These are phyloP conservation scores for Diadophis punctatus DNA, from an alignment of 2,113 vertebrate genomes.

Conservation along the genomic window DNA sequence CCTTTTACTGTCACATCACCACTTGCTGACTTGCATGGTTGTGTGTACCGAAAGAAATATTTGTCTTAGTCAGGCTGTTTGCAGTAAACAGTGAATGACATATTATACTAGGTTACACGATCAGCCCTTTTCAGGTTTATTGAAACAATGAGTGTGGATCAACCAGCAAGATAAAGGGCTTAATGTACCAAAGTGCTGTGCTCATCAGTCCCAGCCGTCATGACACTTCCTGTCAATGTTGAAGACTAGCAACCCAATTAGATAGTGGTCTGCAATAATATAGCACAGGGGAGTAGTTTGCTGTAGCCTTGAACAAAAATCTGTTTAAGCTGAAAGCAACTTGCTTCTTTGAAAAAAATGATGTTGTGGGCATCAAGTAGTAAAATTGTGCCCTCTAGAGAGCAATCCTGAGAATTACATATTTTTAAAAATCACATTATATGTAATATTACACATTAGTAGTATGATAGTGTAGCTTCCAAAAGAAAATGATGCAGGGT, in stretches of 20 bases:
- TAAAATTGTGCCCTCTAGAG: not conserved
- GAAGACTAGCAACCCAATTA: constrained; percentile 41
- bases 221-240: constrained; percentile 42
- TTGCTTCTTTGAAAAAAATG: constrained; percentile 14
- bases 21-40: constrained; percentile 65
- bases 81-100: constrained; percentile 68
- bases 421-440: not conserved
- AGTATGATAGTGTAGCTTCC: not conserved
- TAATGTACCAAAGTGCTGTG: constrained; percentile 63
- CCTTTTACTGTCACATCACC: constrained; percentile 74
- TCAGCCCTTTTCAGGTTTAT: constrained; percentile 74
- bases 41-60: constrained; percentile 70
- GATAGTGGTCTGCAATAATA: constrained; percentile 32
- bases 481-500: not conserved
- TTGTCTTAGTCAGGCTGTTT: constrained; percentile 70
- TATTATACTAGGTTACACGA: constrained; percentile 64
- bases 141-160: constrained; percentile 72
- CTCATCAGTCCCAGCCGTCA: constrained; percentile 78
- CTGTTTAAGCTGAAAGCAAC: not conserved
- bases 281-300: constrained; percentile 17
- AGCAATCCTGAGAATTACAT: not conserved
- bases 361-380: not conserved
- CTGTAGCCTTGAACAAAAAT: constrained; percentile 3
- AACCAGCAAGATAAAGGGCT: constrained; percentile 71
- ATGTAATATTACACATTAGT: not conserved